Conservation (phyloP, 2,888 invertebrate species). For the Andrena praecox region DNA sequence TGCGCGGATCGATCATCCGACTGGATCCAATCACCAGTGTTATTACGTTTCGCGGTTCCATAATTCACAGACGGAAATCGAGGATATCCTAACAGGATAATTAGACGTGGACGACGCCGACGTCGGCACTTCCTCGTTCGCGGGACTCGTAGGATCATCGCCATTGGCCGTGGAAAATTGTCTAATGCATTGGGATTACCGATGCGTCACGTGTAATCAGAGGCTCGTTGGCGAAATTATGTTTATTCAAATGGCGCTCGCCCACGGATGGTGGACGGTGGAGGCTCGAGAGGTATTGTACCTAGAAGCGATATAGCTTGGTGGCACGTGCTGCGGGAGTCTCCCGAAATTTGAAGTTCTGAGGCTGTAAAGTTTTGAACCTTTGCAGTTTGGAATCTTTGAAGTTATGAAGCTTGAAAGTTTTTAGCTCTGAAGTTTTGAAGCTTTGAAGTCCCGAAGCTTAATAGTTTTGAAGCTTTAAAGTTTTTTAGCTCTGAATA, state of each 20-base stretch:
- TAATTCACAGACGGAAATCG: conserved; percentile 10
- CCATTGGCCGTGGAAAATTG: neutral
- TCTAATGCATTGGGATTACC: conserved; percentile 22
- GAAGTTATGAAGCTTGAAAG: no score
- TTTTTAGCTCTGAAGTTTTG: no score
- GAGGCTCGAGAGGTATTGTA: neutral
- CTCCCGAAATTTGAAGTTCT: no score
- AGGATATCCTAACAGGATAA: neutral
- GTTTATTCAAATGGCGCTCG: conserved; percentile 32
- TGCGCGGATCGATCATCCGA: conserved; percentile 7
- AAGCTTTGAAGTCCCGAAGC: no score
- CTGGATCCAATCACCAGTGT: neutral
- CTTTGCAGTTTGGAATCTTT: no score
- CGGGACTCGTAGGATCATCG: neutral
- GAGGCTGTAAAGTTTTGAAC: no score
- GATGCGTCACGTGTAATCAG: conserved; percentile 22
- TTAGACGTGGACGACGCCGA: neutral
- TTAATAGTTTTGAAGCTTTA: no score
- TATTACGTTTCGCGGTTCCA: conserved; percentile 9
- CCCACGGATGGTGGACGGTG: conserved; percentile 12
- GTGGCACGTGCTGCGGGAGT: no score
- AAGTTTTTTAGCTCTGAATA: no score
- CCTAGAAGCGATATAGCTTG: no score
- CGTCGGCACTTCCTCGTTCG: neutral
- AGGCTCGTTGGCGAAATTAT: conserved; percentile 15